A percentile compares a stretch with the other conserved stretches of the same genome.
These are phyloP conservation scores for Drosophila rubida DNA, from an alignment of 2,888 invertebrate genomes.

Conservation along the genomic window DNA sequence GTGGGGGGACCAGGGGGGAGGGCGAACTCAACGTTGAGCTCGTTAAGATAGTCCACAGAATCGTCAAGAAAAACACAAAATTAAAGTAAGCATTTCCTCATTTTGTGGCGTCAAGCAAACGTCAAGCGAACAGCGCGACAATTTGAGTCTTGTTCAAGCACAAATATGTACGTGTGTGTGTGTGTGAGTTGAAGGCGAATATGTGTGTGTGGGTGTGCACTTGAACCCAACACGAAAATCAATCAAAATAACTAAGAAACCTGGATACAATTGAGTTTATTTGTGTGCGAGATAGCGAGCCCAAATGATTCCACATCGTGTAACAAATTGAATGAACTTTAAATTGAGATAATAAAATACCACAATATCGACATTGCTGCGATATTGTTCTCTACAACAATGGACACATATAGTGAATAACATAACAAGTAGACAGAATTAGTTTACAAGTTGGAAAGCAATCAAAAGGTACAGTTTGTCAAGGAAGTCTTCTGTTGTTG, in stretches of 20 bases:
- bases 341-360: no score
- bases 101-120: slow-evolving; percentile 49
- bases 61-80: slow-evolving; percentile 39
- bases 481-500: no score
- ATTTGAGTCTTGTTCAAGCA: slow-evolving; percentile 36
- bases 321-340: no score
- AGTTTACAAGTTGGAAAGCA: no score
- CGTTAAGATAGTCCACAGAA: slow-evolving; percentile 36
- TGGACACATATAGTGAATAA: no score
- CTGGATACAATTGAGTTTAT: no score
- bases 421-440: no score
- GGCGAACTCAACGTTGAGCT: slow-evolving; percentile 24
- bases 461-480: no score
- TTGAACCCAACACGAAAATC: slow-evolving; percentile 22
- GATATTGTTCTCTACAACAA: no score
- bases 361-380: neutral
- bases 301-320: no score
- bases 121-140: slow-evolving; percentile 42
- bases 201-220: neutral
- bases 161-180: neutral
- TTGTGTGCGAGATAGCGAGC: no score
- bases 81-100: slow-evolving; percentile 76
- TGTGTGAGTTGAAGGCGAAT: neutral
- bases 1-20: no score
- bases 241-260: slow-evolving; percentile 25